Evolutionary conservation across 2,113 vertebrate species (phyloP).

Genomic region (Entomyzon cyanotis): DNA sequence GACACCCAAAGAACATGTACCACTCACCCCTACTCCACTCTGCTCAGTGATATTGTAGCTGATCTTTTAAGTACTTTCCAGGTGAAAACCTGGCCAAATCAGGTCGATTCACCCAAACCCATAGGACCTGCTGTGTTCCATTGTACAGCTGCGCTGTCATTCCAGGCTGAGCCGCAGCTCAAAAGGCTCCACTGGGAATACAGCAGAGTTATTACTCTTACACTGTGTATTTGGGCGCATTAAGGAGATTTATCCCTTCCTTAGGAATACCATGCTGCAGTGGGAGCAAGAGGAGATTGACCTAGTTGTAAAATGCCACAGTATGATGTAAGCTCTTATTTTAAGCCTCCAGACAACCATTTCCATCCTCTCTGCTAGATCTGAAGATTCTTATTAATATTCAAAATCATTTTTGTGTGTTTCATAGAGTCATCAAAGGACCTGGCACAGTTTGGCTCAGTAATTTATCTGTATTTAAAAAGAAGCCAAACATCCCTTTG

Average conservation of each 20-base stretch:
- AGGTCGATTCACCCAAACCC: not conserved
- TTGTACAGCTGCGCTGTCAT: not conserved
- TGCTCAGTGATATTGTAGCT: not conserved
- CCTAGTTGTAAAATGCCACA: not conserved
- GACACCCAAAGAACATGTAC: not conserved
- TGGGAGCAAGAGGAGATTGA: not conserved
- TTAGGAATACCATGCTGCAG: not conserved
- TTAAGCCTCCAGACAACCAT: not conserved
- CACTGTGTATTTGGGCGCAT: not conserved
- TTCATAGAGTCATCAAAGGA: not conserved
- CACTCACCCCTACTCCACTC: not conserved
- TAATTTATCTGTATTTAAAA: not conserved
- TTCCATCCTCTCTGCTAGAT: not conserved
- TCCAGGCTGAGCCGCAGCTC: not conserved
- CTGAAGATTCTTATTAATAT: not conserved
- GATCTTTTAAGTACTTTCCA: not conserved
- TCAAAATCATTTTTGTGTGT: not conserved
- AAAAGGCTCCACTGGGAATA: not conserved
- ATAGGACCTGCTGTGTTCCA: not conserved
- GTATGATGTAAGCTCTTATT: not conserved
- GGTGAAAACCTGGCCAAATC: not conserved
- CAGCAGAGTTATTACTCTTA: not conserved
- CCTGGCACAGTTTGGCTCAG: not conserved
- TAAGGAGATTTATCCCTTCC: not conserved
- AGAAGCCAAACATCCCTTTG: not conserved